A percentile compares a stretch with the other conserved stretches of the same genome.
Conservation (phyloP, 2,113 vertebrate species). For the Lanius ludovicianus region DNA sequence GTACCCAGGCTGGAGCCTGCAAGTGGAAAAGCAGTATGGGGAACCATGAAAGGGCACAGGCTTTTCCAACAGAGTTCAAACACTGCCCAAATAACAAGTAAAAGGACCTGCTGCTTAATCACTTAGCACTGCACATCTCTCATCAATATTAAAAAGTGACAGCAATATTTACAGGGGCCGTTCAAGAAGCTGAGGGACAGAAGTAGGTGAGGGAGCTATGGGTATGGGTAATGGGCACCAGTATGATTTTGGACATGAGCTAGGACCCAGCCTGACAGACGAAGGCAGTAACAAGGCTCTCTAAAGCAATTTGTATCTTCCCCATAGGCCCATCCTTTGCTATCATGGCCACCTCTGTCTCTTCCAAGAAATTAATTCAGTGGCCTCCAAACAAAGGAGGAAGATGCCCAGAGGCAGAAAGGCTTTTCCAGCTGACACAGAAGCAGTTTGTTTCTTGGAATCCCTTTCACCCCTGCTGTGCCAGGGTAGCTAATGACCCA, state of each 20-base stretch:
- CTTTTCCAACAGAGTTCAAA: background rate
- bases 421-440: slow-evolving; percentile 13
- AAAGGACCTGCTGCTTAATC: background rate
- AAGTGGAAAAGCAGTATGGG: background rate
- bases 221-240: background rate
- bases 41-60: background rate
- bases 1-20: background rate
- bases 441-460: background rate
- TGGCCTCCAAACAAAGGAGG: slow-evolving; percentile 25
- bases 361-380: slow-evolving; percentile 11
- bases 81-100: background rate
- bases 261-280: background rate
- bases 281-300: background rate
- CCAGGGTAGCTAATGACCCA: slow-evolving; percentile 15
- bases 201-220: background rate
- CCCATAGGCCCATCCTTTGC: background rate
- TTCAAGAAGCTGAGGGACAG: background rate
- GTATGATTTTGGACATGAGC: background rate
- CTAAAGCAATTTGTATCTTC: background rate
- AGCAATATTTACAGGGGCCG: background rate
- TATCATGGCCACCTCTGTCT: background rate
- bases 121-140: background rate
- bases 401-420: slow-evolving; percentile 19
- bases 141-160: background rate
- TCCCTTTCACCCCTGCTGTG: slow-evolving; percentile 8